These are phyloP conservation scores for Paratrypauchen microcephalus DNA, from an alignment of 2,797 vertebrate species.

Conservation along the genomic window DNA sequence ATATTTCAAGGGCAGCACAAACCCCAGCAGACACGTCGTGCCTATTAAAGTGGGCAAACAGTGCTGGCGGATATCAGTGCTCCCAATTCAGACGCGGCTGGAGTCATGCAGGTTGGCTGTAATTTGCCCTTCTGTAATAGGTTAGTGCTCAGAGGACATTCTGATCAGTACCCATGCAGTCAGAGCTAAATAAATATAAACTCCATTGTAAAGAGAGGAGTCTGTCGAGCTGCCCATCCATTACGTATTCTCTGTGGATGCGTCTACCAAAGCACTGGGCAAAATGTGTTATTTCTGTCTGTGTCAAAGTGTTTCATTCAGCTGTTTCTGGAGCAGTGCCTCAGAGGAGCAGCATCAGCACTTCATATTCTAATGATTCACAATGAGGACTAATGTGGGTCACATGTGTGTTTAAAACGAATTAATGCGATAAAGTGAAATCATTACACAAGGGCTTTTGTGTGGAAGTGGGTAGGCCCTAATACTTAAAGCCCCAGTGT, in stretches of 20 bases:
- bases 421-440: neutral
- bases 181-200: constrained; percentile 16
- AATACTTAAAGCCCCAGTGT: too few relatives aligned
- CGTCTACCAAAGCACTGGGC: constrained; percentile 5
- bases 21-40: constrained; percentile 23
- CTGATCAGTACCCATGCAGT: constrained; percentile 25
- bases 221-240: constrained; percentile 14
- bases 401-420: constrained; percentile 5
- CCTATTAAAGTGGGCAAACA: constrained; percentile 44
- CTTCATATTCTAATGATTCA: constrained; percentile 25
- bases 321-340: constrained; percentile 12
- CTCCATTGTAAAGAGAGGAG: neutral
- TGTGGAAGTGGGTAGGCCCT: neutral
- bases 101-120: constrained; percentile 25
- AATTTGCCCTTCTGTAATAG: constrained; percentile 54
- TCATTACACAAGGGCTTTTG: constrained; percentile 1
- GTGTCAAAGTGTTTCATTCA: constrained; percentile 17
- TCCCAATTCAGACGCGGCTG: constrained; percentile 46
- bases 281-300: constrained; percentile 11
- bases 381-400: neutral
- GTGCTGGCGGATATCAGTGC: constrained; percentile 43
- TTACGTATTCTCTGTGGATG: constrained; percentile 18
- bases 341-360: constrained; percentile 25
- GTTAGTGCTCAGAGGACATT: constrained; percentile 47
- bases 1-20: constrained; percentile 51